Conservation (phyloP, 2,113 vertebrate species). For the Hemicordylus capensis region DNA sequence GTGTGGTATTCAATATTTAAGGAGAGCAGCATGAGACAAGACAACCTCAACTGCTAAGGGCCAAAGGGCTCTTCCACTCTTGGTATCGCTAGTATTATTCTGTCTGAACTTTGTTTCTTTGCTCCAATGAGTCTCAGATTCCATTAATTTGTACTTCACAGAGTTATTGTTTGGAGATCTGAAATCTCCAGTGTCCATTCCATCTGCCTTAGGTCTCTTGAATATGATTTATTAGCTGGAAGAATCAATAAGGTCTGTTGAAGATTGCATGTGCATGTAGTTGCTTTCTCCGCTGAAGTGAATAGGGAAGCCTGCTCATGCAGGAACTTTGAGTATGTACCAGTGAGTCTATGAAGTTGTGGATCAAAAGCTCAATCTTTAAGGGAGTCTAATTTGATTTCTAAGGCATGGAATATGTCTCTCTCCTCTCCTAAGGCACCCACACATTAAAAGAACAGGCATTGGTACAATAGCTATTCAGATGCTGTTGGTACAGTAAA, state of each 20-base stretch:
- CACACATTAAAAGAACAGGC: neutral
- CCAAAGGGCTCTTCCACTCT: neutral
- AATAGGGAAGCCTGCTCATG: neutral
- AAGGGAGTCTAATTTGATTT: neutral
- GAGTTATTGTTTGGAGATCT: neutral
- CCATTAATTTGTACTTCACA: neutral
- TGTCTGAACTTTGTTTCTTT: neutral
- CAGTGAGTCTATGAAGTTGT: neutral
- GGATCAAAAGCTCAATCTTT: neutral
- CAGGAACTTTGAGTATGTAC: neutral
- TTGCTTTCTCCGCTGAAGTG: neutral
- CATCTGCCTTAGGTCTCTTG: neutral
- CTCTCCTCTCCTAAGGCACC: neutral
- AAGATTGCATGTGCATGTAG: neutral
- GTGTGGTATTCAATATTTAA: conserved; percentile 16
- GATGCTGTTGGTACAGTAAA: accelerated
- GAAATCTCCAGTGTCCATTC: neutral
- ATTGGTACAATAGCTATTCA: neutral
- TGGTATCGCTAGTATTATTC: neutral
- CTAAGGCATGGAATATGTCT: neutral
- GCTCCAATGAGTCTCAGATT: neutral
- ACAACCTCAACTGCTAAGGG: neutral
- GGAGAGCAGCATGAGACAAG: neutral
- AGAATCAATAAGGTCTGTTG: neutral
- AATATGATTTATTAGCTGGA: neutral